phyloP scores from a whole-genome alignment of 2,888 invertebrate genomes.

The Cantharis flavilabris region DNA sequence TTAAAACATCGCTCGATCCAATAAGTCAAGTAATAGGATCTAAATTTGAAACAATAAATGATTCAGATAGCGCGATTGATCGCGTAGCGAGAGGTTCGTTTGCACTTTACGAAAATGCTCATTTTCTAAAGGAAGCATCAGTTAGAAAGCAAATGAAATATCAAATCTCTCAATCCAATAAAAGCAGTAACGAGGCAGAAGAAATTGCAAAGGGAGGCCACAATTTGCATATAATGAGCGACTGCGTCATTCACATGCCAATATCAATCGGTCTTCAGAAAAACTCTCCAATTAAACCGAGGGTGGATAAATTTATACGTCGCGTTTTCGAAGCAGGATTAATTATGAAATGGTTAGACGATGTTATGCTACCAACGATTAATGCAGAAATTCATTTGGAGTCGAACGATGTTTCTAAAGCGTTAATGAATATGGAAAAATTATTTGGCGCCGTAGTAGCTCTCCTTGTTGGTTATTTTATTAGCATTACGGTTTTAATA shows the following conservation, averaged over 20 bases:
- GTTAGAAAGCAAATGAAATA: conserved; percentile 61
- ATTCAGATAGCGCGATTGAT: conserved; percentile 67
- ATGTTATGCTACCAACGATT: conserved; percentile 67
- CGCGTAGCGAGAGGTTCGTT: conserved; percentile 72
- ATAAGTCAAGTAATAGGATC: conserved; percentile 68
- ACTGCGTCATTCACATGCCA: conserved; percentile 81
- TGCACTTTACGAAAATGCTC: conserved; percentile 80
- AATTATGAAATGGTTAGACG: conserved; percentile 78
- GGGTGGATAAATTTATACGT: conserved; percentile 69
- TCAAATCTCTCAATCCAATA: conserved; percentile 34
- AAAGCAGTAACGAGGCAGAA: conserved; percentile 26
- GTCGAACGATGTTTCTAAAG: conserved; percentile 63
- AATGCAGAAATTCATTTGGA: conserved; percentile 58
- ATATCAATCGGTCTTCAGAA: conserved; percentile 81
- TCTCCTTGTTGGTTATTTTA: conserved; percentile 69
- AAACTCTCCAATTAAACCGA: conserved; percentile 76
- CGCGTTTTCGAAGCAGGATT: conserved; percentile 76
- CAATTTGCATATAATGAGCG: conserved; percentile 79
- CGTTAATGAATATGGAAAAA: conserved; percentile 77
- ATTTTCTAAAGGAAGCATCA: conserved; percentile 69
- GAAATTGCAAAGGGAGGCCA: conserved; percentile 24
- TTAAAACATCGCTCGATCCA: conserved; percentile 70
- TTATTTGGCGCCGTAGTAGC: conserved; percentile 78
- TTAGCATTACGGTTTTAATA: conserved; percentile 62
- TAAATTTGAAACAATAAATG: conserved; percentile 66